Conservation (phyloP, 2,113 vertebrate species). For the Barnardius zonarius region DNA sequence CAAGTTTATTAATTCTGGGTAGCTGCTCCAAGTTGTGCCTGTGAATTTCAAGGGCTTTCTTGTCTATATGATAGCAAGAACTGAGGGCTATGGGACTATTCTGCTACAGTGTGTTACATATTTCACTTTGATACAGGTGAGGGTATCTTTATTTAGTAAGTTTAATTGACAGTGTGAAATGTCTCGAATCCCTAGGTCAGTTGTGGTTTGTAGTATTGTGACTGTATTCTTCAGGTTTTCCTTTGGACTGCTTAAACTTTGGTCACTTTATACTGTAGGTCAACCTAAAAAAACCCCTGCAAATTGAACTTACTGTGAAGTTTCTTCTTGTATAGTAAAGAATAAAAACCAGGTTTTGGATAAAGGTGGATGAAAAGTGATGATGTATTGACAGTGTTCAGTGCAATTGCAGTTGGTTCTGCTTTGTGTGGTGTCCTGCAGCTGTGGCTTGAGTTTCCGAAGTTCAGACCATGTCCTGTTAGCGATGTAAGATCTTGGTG, state of each 20-base stretch:
- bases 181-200: fast-evolving
- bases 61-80: neutral
- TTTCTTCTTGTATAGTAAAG: neutral
- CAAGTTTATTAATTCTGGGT: neutral
- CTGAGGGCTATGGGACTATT: neutral
- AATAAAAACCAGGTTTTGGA: neutral
- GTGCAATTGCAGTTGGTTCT: neutral
- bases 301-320: neutral
- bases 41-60: neutral
- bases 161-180: neutral
- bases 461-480: neutral
- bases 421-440: neutral
- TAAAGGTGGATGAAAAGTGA: neutral
- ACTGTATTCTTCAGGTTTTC: neutral
- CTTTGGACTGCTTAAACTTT: neutral
- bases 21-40: neutral
- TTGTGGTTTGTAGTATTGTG: neutral
- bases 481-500: too few species aligned
- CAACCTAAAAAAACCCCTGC: neutral
- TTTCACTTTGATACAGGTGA: neutral
- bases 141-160: neutral
- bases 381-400: neutral
- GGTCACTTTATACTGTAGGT: neutral
- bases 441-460: too few species aligned
- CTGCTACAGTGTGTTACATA: neutral